phyloP scores from a whole-genome alignment of 2,888 invertebrate genomes.

The Hartigia nigra region DNA sequence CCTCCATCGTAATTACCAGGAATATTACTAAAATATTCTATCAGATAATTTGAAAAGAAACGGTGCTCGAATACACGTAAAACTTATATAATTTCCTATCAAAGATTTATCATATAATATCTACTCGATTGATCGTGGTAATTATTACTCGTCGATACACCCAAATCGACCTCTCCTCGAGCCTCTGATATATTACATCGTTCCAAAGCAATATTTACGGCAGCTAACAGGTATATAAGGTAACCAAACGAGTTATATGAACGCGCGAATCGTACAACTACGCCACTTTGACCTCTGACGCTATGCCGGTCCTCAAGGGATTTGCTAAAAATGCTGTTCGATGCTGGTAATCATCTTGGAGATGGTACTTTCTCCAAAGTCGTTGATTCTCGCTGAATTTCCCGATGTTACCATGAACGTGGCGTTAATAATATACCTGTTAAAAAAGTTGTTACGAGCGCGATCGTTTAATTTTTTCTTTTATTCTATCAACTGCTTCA shows the following conservation, averaged over 20 bases:
- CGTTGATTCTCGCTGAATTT: not conserved
- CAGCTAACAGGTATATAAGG: not conserved
- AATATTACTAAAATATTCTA: not conserved
- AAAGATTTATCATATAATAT: not conserved
- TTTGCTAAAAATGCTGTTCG: slow-evolving; percentile 1
- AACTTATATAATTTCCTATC: not conserved
- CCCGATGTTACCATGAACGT: not conserved
- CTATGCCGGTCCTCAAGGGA: slow-evolving; percentile 10
- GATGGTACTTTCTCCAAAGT: not conserved
- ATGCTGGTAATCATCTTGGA: not conserved
- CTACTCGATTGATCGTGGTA: not conserved
- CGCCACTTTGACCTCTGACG: slow-evolving; percentile 24
- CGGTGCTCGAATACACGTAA: not conserved
- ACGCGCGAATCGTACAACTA: not conserved
- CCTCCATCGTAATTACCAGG: not conserved
- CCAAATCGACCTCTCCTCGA: slow-evolving; percentile 3
- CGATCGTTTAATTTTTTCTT: not conserved
- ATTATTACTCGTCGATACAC: not conserved
- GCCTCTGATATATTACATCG: not conserved
- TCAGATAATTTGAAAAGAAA: not conserved
- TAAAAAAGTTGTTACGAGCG: not conserved
- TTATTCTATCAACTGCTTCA: not conserved
- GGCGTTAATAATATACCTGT: not conserved
- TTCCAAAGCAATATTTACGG: not conserved
- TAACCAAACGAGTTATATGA: slow-evolving; percentile 6